phyloP scores from a whole-genome alignment of 2,797 vertebrate genomes.

The Sebastes minor region DNA sequence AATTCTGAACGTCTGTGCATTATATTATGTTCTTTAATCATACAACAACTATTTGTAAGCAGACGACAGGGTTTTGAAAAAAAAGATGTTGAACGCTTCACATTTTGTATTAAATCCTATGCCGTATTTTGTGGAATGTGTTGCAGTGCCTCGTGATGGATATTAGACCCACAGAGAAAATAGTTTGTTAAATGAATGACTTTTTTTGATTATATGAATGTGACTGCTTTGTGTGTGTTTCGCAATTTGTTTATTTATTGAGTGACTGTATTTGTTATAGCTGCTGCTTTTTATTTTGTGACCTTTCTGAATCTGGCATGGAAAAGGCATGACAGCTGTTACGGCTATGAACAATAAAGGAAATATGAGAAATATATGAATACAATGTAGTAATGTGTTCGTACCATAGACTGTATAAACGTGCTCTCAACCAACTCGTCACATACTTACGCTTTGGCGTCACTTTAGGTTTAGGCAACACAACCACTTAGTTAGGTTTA shows the following conservation, averaged over 20 bases:
- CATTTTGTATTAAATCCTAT: conserved; percentile 57
- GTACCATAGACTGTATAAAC: too few species aligned
- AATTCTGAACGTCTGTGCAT: conserved; percentile 44
- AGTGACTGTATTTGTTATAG: conserved; percentile 78
- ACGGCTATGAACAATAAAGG: conserved; percentile 75
- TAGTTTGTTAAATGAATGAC: conserved; percentile 45
- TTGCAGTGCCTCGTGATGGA: conserved; percentile 74
- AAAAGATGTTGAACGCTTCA: conserved; percentile 31
- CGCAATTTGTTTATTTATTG: conserved; percentile 71
- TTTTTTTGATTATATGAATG: conserved; percentile 68
- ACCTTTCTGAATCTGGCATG: conserved; percentile 70
- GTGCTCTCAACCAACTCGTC: too few species aligned
- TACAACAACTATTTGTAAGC: conserved; percentile 27
- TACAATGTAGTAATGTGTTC: neutral
- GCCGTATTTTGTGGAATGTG: conserved; percentile 66
- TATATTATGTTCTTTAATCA: conserved; percentile 34
- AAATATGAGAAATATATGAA: conserved; percentile 44
- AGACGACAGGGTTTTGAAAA: conserved; percentile 36
- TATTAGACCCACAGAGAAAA: conserved; percentile 56
- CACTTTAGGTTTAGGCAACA: too few species aligned
- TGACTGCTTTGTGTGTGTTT: conserved; percentile 66
- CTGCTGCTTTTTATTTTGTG: conserved; percentile 71
- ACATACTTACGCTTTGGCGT: too few species aligned
- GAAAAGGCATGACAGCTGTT: conserved; percentile 73
- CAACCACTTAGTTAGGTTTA: too few species aligned